A percentile compares a stretch with the other conserved stretches of the same genome.
Conservation (phyloP, 2,113 vertebrate species). For the Sorex araneus region DNA sequence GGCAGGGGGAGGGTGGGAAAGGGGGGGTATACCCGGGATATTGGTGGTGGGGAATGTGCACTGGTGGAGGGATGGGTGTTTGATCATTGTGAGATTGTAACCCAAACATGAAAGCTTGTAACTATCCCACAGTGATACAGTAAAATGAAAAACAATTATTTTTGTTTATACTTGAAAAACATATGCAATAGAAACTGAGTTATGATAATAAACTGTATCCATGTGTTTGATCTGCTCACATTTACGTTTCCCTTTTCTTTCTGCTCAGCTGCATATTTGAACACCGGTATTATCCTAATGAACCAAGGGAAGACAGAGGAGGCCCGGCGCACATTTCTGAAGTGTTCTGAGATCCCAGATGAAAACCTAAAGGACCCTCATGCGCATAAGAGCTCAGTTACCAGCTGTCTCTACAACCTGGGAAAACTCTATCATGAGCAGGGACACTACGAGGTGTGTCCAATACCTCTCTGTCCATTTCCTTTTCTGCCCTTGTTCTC, state of each 20-base stretch:
- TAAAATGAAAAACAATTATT: no score
- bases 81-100: no score
- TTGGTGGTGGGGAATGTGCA: no score
- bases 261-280: constrained; percentile 97
- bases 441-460: constrained; percentile 95
- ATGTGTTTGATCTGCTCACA: not conserved
- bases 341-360: constrained; percentile 98
- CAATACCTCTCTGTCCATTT: not conserved
- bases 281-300: constrained; percentile 99
- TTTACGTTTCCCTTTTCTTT: not conserved
- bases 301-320: constrained; percentile 97
- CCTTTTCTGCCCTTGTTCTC: not conserved
- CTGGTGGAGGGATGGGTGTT: no score
- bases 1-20: no score
- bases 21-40: no score
- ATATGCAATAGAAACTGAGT: not conserved
- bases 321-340: constrained; percentile 95
- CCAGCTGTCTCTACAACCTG: constrained; percentile 99
- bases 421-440: constrained; percentile 99
- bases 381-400: constrained; percentile 98
- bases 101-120: no score
- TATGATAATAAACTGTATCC: not conserved
- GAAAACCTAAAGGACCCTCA: constrained; percentile 99
- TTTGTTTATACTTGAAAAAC: not conserved
- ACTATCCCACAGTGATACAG: no score